Conservation (phyloP, 2,888 invertebrate genomes). For the Pantelozetes paolii region DNA sequence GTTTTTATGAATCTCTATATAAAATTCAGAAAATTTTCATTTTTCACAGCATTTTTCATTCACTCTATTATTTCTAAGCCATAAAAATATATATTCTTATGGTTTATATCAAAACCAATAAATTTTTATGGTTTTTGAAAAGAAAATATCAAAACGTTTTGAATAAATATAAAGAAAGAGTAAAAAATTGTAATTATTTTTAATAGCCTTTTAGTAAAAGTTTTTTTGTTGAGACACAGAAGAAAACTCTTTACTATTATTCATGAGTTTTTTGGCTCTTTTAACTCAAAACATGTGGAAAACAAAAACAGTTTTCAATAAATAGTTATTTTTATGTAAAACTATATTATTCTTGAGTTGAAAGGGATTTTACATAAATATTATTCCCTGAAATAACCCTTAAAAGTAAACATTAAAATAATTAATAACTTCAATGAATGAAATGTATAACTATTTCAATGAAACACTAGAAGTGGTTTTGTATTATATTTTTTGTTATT, state of each 20-base stretch:
- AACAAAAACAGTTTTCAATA: not conserved
- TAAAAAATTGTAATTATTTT: conserved; percentile 19
- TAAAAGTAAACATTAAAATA: conserved; percentile 24
- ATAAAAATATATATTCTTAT: conserved; percentile 16
- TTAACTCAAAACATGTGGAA: not conserved
- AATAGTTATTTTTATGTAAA: not conserved
- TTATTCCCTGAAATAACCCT: not conserved
- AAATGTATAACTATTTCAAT: conserved; percentile 1
- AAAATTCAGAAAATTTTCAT: no score
- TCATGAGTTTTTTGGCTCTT: not conserved
- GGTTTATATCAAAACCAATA: not conserved
- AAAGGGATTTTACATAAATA: not conserved
- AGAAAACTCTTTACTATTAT: not conserved
- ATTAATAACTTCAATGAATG: conserved; percentile 11
- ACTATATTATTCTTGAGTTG: not conserved
- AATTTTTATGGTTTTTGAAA: not conserved
- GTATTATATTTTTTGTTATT: no score
- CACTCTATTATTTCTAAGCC: conserved; percentile 14
- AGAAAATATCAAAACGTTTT: not conserved
- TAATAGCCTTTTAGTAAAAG: conserved; percentile 7
- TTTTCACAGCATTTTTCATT: no score
- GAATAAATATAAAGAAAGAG: not conserved
- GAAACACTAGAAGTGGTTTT: conserved; percentile 14
- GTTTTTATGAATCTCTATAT: no score
- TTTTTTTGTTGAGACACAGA: not conserved